Base-by-base conservation (phyloP, 2,888 invertebrate genomes). In the Peribatodes rhomboidaria region DNA sequence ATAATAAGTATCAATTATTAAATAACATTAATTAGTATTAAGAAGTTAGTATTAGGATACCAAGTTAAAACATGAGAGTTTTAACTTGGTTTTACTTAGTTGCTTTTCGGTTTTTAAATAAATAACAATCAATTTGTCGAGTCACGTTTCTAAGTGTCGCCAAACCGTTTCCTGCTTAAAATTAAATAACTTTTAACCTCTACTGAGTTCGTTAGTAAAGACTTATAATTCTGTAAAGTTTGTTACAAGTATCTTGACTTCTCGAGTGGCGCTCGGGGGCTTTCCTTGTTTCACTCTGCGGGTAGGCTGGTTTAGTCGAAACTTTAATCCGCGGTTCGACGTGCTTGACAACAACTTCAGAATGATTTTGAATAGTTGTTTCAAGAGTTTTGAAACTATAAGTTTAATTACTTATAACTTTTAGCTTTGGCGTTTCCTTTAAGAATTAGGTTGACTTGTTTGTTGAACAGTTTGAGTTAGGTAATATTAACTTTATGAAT, bases 181-280 rank as follows among this genome's bases (percentile, higher is more conserved):
- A 42, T 59, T 35, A 60, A 56, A 53, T 46, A 49, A 65, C 59
- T 62, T 58, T 60, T 60, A 57, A 62, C 63, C 52, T 64, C 53
- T 39, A 22, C 55, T 22, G 49, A 52, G 56, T 46, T 67, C 57
- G 61, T 67, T 67, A 56, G 10, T 39, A 35, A 62, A 62, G 49
- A 57, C 44, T 60, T 67, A 63, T 67, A 65, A 67, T 61, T 61
- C 54, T 56, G 42, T 60, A 52, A 67, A 67, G 67, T 68, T 66
- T 27, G 22, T 65, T 31, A 55, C 60, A 61, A 67, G 63, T 61
- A 20, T 54, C 18, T 53, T 46, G 39, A 68, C 62, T 47, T 54
- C 18, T 53, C 49, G 39, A 70, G 65, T 47, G 55, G 58, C 52
- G 37, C 54, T 69, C 20, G 35, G 61, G 50, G 55, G 27, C 39